Evolutionary conservation across 2,113 vertebrate genomes (phyloP), one percentile per base, ranked within the genome.

Genomic region (Limnothrissa miodon): DNA sequence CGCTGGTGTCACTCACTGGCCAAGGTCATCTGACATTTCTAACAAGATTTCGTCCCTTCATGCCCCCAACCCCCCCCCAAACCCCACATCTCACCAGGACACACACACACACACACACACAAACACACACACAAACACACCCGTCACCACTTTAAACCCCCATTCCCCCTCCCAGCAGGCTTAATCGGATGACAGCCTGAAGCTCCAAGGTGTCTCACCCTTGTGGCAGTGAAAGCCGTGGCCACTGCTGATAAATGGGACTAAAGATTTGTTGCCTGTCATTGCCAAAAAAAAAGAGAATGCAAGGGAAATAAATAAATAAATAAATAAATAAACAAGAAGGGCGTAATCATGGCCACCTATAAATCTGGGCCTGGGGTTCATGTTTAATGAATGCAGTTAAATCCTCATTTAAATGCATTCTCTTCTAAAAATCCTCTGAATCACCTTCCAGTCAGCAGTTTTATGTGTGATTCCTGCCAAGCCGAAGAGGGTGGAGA

Each of bases 21-120:
- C 92, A 93, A 94, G 93, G 93, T 93, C 92, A 94, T 91, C 92
- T 89, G 87, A 91, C 91, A 92, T 94, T 92, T 84, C 94, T 93
- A 95, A 93, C 93, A 92, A 94, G 93, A 95, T 94, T 93, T 90
- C 78, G 83, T 87, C 83, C 62, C 29, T 83, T 29, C n/a, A 19
- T 59, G 29, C 29, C 79, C 84, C 85, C 83, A 29, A 33, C 25
- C 29, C 25, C 80, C n/a, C n/a, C n/a, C 53, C 83, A 29, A 33
- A 29, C 29, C 25, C 80, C 80, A 44, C 7, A 84, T 70, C 85
- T 44, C 83, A 45, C 51, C 39, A 48, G 25, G 11, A 62, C 59
- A 62, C 59, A 62, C 59, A 62, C 59, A 62, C 59, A 29, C 59
- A 66, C 25, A 66, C 59, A 66, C n/a, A 29, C n/a, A 62, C 59